phyloP scores from a whole-genome alignment of 1,140 invertebrate genomes.

The Drosophila arizonae region DNA sequence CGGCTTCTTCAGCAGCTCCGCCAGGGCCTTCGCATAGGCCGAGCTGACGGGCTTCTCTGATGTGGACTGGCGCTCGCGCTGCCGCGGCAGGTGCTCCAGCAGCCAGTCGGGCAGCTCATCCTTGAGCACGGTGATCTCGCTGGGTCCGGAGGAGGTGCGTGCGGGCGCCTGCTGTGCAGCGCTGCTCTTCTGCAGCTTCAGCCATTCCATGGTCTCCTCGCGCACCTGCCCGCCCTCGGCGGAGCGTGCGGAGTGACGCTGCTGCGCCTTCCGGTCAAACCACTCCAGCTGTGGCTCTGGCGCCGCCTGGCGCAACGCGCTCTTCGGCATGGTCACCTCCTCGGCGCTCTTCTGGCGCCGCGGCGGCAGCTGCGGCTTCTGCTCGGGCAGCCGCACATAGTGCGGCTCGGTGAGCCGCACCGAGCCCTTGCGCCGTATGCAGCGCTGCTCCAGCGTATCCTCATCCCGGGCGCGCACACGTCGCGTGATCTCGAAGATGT shows the following conservation, averaged over 20 bases:
- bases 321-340: conserved; percentile 74
- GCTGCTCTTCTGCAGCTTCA: conserved; percentile 64
- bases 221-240: conserved; percentile 76
- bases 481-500: conserved; percentile 81
- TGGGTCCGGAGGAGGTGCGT: conserved; percentile 77
- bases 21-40: conserved; percentile 73
- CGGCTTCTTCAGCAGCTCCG: conserved; percentile 79
- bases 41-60: conserved; percentile 56
- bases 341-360: conserved; percentile 77
- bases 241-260: conserved; percentile 78
- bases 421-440: conserved; percentile 71
- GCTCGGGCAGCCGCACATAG: conserved; percentile 62
- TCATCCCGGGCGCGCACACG: conserved; percentile 74
- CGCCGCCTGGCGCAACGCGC: conserved; percentile 57
- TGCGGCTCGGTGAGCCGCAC: conserved; percentile 52
- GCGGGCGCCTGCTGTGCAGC: conserved; percentile 50
- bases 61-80: conserved; percentile 59
- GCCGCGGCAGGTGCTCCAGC: conserved; percentile 74
- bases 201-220: conserved; percentile 80
- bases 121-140: conserved; percentile 78
- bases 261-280: conserved; percentile 80
- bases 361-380: conserved; percentile 72
- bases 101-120: conserved; percentile 81
- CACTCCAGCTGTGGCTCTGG: conserved; percentile 68
- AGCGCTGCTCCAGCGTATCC: conserved; percentile 77